Base-by-base conservation (phyloP, 2,888 invertebrate species). In the Drosophila lutescens region DNA sequence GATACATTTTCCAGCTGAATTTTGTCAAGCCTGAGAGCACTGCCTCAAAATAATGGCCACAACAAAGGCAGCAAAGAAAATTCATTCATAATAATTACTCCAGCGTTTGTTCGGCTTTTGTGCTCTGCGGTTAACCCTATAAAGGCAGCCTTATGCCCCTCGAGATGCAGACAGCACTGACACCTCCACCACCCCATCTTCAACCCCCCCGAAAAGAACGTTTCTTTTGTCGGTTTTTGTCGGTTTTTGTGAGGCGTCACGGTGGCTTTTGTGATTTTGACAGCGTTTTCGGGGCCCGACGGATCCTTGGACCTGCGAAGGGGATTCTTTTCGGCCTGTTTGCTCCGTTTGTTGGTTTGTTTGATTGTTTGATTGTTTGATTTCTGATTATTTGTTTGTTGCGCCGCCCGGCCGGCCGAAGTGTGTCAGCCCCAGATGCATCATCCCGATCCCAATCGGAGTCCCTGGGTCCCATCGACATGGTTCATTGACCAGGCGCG, bases 401-500 rank as follows among this genome's bases (percentile, higher is more conserved):
- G 55, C 68, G 67, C 60, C 49, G 36, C 32, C 12, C 51, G 36
- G 38, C 12, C 40, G 71, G n/a, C 32, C 57, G 30, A 80, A 68
- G 67, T 72, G 77, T 86, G 85, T 80, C 81, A 80, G 70, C 36
- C 61, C 47, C 86, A 79, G 76, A 74, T 78, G 76, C 71, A 73
- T 47, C 47, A 47, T 30, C n/a, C 46, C 46, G 15, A n/a, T 46
- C 26, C 26, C 46, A 20, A 6, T 43, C 17, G 17, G 17, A n/a
- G 15, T 34, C 46, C 50, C 68, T 30, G 38, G 32, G 20, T 30
- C 50, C 60, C 47, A 47, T 44, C 65, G 65, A 67, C 56, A 54
- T 67, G 75, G 84, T 84, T 84, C 84, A 88, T 75, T 84, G 84
- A 84, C 84, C 84, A 79, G 73, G 50, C 55, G 73, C 69, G 55